Evolutionary conservation across 2,113 vertebrate genomes (phyloP).

Genomic region (Atlantisia rogersi): DNA sequence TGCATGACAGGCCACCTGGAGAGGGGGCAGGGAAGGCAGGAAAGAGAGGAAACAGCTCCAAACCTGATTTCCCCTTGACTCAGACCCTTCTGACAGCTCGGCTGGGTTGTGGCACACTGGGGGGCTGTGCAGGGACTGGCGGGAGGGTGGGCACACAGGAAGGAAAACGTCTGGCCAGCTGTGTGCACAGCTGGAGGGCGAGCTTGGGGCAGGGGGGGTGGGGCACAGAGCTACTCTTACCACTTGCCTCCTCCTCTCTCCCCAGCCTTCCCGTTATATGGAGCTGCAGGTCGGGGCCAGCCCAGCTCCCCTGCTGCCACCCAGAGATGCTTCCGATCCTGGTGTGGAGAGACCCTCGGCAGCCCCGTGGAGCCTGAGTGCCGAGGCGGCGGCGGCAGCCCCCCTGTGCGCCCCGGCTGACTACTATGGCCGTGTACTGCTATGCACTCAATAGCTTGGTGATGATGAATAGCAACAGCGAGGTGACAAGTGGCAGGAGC

Average conservation of each 20-base stretch:
- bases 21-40: neutral
- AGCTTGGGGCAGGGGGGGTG: neutral
- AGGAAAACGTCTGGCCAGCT: neutral
- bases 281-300: constrained; percentile 54
- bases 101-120: neutral
- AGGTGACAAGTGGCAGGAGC: constrained; percentile 73
- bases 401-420: constrained; percentile 55
- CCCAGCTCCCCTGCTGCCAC: neutral
- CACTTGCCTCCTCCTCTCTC: neutral
- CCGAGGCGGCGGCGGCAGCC: constrained; percentile 34
- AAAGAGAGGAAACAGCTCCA: neutral
- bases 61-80: neutral
- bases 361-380: constrained; percentile 14
- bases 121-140: neutral
- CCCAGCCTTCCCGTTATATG: constrained; percentile 69
- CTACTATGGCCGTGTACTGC: constrained; percentile 85
- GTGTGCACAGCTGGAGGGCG: neutral
- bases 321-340: constrained; percentile 46
- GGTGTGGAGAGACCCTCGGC: neutral
- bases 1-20: neutral
- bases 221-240: neutral
- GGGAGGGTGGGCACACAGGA: neutral
- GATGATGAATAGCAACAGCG: constrained; percentile 81
- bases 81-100: neutral
- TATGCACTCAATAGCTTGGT: constrained; percentile 82